phyloP scores from a whole-genome alignment of 1,140 invertebrate species.

The Hylyphantes graminicola region DNA sequence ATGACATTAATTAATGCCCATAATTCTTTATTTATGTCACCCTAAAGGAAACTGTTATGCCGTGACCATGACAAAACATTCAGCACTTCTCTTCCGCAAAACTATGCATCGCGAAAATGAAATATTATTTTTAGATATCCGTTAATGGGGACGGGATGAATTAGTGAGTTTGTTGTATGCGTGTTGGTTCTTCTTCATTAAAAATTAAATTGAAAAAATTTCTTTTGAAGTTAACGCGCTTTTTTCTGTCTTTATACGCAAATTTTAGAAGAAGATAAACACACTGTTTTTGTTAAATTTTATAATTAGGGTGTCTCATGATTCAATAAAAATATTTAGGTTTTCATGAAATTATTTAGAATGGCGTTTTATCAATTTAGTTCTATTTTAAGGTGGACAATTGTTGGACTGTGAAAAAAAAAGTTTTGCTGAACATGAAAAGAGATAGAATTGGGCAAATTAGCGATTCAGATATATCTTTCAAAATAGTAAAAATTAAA shows the following conservation, averaged over 20 bases:
- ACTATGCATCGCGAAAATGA: slow-evolving; percentile 6
- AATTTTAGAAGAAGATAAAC: not conserved
- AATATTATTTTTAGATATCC: slow-evolving; percentile 47
- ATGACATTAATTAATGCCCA: slow-evolving; percentile 22
- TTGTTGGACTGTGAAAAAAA: too few relatives aligned
- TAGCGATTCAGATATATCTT: too few relatives aligned
- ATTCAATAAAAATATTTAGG: too few relatives aligned
- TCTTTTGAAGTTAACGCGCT: slow-evolving; percentile 10
- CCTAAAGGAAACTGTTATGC: slow-evolving; percentile 5
- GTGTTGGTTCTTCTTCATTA: slow-evolving; percentile 10
- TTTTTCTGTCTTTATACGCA: not conserved
- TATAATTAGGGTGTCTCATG: too few relatives aligned
- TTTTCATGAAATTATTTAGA: too few relatives aligned
- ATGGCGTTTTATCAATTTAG: too few relatives aligned
- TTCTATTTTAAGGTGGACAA: too few relatives aligned
- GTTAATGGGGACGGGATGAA: not conserved
- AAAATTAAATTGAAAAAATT: slow-evolving; percentile 21
- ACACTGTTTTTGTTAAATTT: too few relatives aligned
- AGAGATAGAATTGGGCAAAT: too few relatives aligned
- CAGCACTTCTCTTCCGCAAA: not conserved
- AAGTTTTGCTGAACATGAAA: too few relatives aligned
- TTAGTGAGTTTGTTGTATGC: not conserved
- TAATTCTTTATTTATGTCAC: slow-evolving; percentile 23
- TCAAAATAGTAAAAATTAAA: too few relatives aligned
- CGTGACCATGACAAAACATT: slow-evolving; percentile 5